These are phyloP conservation scores for Liopterus haemorrhoidalis DNA, from an alignment of 2,888 invertebrate genomes.

Conservation along the genomic window DNA sequence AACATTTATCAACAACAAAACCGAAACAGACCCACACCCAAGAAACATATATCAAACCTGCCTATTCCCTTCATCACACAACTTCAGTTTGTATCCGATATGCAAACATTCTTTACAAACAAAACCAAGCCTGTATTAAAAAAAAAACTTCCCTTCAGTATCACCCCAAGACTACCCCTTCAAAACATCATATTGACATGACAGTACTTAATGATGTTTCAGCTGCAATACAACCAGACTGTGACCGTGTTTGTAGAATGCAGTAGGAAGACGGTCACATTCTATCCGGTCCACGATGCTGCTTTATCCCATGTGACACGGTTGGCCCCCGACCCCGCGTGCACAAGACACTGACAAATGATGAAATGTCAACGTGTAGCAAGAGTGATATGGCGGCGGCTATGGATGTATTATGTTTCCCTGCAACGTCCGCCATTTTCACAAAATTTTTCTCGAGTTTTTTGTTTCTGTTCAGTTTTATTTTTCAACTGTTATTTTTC, in stretches of 20 bases:
- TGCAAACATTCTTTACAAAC: slow-evolving; percentile 17
- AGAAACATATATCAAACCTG: not conserved
- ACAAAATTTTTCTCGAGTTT: slow-evolving; percentile 38
- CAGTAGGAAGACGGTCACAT: slow-evolving; percentile 35
- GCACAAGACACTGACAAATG: slow-evolving; percentile 50
- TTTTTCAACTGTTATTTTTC: too few species aligned
- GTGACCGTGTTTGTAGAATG: slow-evolving; percentile 32
- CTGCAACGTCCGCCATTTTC: slow-evolving; percentile 44
- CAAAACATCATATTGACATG: slow-evolving; percentile 48
- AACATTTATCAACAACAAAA: too few species aligned
- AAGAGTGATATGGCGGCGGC: slow-evolving; percentile 50
- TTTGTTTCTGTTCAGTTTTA: slow-evolving; percentile 12
- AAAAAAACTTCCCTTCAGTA: slow-evolving; percentile 46
- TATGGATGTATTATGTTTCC: slow-evolving; percentile 32
- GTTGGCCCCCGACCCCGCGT: slow-evolving; percentile 44
- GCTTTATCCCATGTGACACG: slow-evolving; percentile 49
- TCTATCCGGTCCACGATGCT: slow-evolving; percentile 44
- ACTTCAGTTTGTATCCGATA: slow-evolving; percentile 12
- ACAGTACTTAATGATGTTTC: slow-evolving; percentile 49
- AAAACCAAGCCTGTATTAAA: slow-evolving; percentile 8
- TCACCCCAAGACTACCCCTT: slow-evolving; percentile 43
- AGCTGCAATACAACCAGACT: slow-evolving; percentile 40
- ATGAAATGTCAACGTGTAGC: slow-evolving; percentile 51
- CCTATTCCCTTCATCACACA: too few species aligned
- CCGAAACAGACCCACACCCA: too few species aligned